Evolutionary conservation across 2,113 vertebrate species (phyloP).

Genomic region (Sarotherodon lohbergeri): DNA sequence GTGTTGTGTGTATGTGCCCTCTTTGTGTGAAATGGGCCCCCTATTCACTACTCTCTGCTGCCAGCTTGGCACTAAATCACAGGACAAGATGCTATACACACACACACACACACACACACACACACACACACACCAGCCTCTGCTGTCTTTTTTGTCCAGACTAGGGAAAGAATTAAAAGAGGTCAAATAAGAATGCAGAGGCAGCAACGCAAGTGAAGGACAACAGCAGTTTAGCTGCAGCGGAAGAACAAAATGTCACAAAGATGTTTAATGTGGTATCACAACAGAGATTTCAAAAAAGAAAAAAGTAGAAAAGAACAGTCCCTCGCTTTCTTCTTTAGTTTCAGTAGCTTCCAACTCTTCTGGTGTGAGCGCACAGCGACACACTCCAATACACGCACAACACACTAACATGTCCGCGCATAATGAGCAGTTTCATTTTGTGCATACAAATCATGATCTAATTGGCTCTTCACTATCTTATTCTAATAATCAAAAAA

Average conservation of each 20-base stretch:
- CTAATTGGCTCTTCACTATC: not conserved
- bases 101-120: not conserved
- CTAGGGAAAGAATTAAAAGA: conserved; percentile 41
- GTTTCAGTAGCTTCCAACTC: not conserved
- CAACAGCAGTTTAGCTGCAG: not conserved
- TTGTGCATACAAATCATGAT: not conserved
- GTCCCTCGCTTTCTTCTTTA: not conserved
- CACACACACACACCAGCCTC: conserved; percentile 2
- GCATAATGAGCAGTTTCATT: conserved; percentile 16
- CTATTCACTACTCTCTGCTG: conserved; percentile 63
- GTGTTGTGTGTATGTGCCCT: conserved; percentile 25
- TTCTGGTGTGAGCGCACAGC: not conserved
- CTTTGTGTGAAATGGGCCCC: conserved; percentile 69
- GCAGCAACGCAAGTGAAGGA: conserved; percentile 21
- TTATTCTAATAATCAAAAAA: not conserved
- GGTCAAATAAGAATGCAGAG: conserved; percentile 52
- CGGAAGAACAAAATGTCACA: not conserved
- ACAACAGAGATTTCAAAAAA: not conserved
- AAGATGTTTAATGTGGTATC: not conserved
- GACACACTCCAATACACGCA: not conserved
- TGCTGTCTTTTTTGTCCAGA: conserved; percentile 48
- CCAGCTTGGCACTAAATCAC: conserved; percentile 75
- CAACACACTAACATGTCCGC: not conserved
- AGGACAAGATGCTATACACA: conserved; percentile 40
- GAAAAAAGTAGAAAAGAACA: not conserved